phyloP scores from a whole-genome alignment of 2,113 vertebrate genomes.

The Pluvialis apricaria region DNA sequence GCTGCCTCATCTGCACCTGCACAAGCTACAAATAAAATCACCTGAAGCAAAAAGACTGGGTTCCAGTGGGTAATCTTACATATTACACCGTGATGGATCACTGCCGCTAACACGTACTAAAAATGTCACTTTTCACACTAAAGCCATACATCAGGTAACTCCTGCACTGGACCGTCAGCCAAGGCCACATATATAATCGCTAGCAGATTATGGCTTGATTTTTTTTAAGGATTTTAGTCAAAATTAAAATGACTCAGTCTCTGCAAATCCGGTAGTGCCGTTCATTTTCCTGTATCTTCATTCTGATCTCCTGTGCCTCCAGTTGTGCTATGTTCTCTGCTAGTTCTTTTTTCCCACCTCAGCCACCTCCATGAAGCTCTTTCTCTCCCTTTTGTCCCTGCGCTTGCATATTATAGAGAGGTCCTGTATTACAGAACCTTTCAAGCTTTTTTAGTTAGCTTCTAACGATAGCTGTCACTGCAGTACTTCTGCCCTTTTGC shows the following conservation, averaged over 20 bases:
- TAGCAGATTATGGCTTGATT: not conserved
- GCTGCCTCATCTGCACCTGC: not conserved
- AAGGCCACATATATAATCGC: not conserved
- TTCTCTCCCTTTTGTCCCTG: not conserved
- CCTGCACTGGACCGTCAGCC: not conserved
- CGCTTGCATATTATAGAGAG: not conserved
- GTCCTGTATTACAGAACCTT: not conserved
- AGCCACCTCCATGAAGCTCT: not conserved
- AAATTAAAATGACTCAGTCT: not conserved
- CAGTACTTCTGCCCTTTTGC: not conserved
- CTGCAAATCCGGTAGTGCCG: not conserved
- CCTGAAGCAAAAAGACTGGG: not conserved
- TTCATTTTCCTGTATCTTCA: not conserved
- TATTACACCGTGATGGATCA: not conserved
- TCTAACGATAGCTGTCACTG: not conserved
- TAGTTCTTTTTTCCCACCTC: not conserved
- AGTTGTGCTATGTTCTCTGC: not conserved
- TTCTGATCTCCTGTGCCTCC: not conserved
- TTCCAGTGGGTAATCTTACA: constrained; percentile 7
- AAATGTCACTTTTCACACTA: constrained; percentile 10
- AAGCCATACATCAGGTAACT: constrained; percentile 1
- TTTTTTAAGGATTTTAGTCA: not conserved
- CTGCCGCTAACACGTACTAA: constrained; percentile 23
- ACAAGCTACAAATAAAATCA: constrained; percentile 39
- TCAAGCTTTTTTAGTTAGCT: not conserved